Conservation (phyloP, 2,113 vertebrate genomes). For the Fregata magnificens region DNA sequence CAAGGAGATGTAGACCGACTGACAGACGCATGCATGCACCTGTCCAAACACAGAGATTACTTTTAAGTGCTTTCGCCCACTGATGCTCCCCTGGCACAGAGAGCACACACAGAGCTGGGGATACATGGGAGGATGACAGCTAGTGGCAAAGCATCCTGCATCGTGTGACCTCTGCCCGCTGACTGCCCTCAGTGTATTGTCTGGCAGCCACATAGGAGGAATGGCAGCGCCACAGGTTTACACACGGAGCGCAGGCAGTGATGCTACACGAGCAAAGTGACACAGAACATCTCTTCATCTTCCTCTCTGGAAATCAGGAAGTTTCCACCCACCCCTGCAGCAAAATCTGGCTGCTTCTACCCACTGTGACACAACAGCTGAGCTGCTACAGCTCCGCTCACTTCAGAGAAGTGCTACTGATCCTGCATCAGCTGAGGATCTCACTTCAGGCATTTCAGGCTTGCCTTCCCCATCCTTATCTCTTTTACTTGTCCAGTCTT, state of each 20-base stretch:
- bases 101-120: not conserved
- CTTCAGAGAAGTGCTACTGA: not conserved
- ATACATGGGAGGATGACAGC: not conserved
- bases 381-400: not conserved
- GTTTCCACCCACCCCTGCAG: accelerated
- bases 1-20: not conserved
- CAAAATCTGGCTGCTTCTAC: not conserved
- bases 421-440: not conserved
- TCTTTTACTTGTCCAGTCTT: not conserved
- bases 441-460: not conserved
- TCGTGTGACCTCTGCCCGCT: accelerated
- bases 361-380: not conserved
- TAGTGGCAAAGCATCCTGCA: not conserved
- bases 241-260: not conserved
- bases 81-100: not conserved
- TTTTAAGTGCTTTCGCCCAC: not conserved
- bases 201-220: not conserved
- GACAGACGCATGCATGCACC: accelerated
- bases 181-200: not conserved
- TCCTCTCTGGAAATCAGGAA: not conserved
- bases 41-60: not conserved
- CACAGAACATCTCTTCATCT: not conserved
- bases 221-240: not conserved
- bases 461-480: not conserved
- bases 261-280: accelerated